Evolutionary conservation across 92 coral and sea anemone species (phyloP).

Genomic region (Palythoa grandis): DNA sequence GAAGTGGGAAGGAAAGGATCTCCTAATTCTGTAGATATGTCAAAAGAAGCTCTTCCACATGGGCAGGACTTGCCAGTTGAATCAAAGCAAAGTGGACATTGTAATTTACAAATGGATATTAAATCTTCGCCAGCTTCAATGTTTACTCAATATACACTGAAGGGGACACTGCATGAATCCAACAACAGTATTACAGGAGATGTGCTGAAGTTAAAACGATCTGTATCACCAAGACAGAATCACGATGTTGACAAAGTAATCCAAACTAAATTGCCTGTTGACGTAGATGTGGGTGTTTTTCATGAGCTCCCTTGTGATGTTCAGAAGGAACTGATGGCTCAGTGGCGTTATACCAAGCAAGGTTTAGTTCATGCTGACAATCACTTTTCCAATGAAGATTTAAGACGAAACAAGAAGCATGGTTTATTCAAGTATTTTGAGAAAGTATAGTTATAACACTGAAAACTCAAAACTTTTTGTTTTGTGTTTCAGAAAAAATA

Average conservation of each 20-base stretch:
- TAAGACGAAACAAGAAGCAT: slow-evolving; percentile 19
- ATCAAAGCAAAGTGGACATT: not conserved
- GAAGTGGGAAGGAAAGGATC: not conserved
- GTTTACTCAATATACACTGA: not conserved
- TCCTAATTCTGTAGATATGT: not conserved
- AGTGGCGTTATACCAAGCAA: slow-evolving; percentile 51
- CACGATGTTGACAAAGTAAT: not conserved
- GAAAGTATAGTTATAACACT: slow-evolving; percentile 7
- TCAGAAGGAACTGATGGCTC: slow-evolving; percentile 66
- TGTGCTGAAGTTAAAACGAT: not conserved
- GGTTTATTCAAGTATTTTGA: slow-evolving; percentile 61
- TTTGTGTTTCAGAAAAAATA: not conserved
- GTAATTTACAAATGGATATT: not conserved
- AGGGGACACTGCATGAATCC: not conserved
- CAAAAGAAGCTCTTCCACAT: not conserved
- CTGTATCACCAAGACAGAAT: not conserved
- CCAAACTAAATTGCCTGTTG: slow-evolving; percentile 50
- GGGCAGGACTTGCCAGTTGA: not conserved
- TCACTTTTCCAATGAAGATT: not conserved
- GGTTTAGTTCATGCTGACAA: not conserved
- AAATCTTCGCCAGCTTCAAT: not conserved
- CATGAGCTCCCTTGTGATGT: slow-evolving; percentile 72
- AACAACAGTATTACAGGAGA: no score
- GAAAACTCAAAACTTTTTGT: not conserved
- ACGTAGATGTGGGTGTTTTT: slow-evolving; percentile 69